Percentiles rank a stretch among this genome's conserved stretches.
Conservation (phyloP, 53 echinoderm and acorn worm species). For the Hippasteria phrygiana region DNA sequence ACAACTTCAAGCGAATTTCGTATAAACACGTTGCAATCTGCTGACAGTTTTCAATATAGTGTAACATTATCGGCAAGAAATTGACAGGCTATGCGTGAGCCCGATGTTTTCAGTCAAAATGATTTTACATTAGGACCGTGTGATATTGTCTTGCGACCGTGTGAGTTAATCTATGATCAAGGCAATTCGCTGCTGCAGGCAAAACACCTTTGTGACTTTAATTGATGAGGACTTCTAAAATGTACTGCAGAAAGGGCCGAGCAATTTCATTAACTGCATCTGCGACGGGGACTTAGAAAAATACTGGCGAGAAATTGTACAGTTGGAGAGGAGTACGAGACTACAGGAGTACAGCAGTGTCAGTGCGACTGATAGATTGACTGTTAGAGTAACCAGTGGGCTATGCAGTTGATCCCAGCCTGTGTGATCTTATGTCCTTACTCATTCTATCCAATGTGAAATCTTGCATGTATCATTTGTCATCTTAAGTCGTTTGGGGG, state of each 20-base stretch:
- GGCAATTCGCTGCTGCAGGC: slow-evolving; percentile 16
- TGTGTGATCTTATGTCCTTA: neutral
- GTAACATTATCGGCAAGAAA: neutral
- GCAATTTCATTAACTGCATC: slow-evolving; percentile 53
- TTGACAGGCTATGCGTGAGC: neutral
- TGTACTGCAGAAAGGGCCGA: neutral
- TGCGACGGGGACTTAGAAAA: neutral
- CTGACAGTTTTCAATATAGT: neutral
- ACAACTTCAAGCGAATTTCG: neutral
- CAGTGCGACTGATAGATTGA: neutral
- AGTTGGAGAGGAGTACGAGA: neutral
- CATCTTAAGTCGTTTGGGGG: neutral
- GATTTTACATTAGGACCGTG: neutral
- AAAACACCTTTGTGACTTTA: slow-evolving; percentile 54
- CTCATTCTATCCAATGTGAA: neutral
- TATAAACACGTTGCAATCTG: neutral
- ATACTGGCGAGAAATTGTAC: neutral
- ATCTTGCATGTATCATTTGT: neutral
- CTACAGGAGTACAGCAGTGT: neutral
- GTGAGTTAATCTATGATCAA: slow-evolving; percentile 28
- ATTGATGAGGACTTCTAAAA: slow-evolving; percentile 38
- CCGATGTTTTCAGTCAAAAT: slow-evolving; percentile 36
- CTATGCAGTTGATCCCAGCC: slow-evolving; percentile 4
- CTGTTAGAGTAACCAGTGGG: neutral
- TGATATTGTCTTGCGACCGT: slow-evolving; percentile 5